Evolutionary conservation across 2,113 vertebrate species (phyloP), one percentile per base, ranked within the genome.

Genomic region (Ceyx cyanopectus): DNA sequence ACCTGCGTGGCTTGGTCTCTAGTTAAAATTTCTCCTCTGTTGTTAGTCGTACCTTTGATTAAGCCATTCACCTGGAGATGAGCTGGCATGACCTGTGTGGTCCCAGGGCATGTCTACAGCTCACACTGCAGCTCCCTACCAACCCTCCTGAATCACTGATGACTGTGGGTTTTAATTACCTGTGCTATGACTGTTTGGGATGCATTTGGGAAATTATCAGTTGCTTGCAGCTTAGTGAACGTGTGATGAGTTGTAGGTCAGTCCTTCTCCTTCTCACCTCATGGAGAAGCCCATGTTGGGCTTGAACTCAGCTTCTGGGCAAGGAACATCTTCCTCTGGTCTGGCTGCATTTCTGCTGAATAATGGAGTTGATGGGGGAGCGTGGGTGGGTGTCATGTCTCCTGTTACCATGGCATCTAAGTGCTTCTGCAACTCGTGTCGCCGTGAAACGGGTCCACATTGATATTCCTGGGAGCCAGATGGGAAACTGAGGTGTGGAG

Each of bases 351-450:
- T 94, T 87, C 60, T 94, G 91, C 92, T 94, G 95, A 93, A 70
- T 77, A 87, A 91, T 1, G 3, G 91, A 92, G 89, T 61, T 7
- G 27, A 4, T 81, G 83, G 85, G 90, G 85, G 88, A 94, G 69
- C 5, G 83, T 85, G 95, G 93, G 94, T 91, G 91, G 82, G 82
- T 74, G 92, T 69, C 87, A 80, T 85, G 84, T 58, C 7, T 4
- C 91, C 91, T 6, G 91, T 95, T 96, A 73, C 94, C 94, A 96
- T 93, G 86, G 96, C 85, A 92, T 51, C 91, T 27, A 8, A 94
- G 94, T 89, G 87, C 89, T 91, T n/a, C 91, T 96, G 86, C 75
- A 63, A 60, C 85, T 95, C 32, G 3, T 41, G 70, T 77, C 75
- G 57, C 16, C 2, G 8, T 12, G 40, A 93, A 87, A 92, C 79